phyloP scores from a whole-genome alignment of 2,113 vertebrate genomes.

The Pao palembangensis region DNA sequence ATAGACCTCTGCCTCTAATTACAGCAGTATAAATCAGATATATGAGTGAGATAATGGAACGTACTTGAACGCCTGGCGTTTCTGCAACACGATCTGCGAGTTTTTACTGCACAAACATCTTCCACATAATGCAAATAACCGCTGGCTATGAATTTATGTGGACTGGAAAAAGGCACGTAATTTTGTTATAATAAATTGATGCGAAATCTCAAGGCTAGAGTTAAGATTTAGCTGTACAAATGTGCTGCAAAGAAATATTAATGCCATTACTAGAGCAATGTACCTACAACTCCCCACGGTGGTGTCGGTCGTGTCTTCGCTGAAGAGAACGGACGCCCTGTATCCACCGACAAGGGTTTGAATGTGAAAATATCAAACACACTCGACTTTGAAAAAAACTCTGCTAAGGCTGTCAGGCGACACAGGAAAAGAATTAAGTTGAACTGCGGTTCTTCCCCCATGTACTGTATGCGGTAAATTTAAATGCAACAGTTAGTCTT shows the following conservation, averaged over 20 bases:
- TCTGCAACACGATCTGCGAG: slow-evolving; percentile 48
- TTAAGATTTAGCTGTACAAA: slow-evolving; percentile 24
- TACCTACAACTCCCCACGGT: slow-evolving; percentile 39
- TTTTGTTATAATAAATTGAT: slow-evolving; percentile 54
- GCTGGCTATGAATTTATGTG: slow-evolving; percentile 48
- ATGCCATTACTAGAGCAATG: slow-evolving; percentile 15
- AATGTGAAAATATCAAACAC: slow-evolving; percentile 53
- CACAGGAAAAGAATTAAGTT: too few species aligned
- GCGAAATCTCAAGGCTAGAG: slow-evolving; percentile 26
- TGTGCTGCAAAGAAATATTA: slow-evolving; percentile 34
- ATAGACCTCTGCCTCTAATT: slow-evolving; percentile 50
- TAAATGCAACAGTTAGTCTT: background rate
- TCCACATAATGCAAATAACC: slow-evolving; percentile 48
- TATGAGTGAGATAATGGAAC: slow-evolving; percentile 41
- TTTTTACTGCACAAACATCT: slow-evolving; percentile 43
- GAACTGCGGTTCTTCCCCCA: too few species aligned
- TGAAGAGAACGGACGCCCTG: slow-evolving; percentile 13
- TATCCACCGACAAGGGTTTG: slow-evolving; percentile 31
- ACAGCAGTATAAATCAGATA: slow-evolving; percentile 40
- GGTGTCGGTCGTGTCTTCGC: slow-evolving; percentile 20
- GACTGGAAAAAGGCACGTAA: slow-evolving; percentile 31
- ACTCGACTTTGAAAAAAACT: slow-evolving; percentile 37
- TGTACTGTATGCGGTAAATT: background rate
- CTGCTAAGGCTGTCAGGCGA: background rate
- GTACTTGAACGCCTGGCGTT: slow-evolving; percentile 27